Base-by-base conservation (phyloP, 2,888 invertebrate species). In the Tanaodytes sp. region DNA sequence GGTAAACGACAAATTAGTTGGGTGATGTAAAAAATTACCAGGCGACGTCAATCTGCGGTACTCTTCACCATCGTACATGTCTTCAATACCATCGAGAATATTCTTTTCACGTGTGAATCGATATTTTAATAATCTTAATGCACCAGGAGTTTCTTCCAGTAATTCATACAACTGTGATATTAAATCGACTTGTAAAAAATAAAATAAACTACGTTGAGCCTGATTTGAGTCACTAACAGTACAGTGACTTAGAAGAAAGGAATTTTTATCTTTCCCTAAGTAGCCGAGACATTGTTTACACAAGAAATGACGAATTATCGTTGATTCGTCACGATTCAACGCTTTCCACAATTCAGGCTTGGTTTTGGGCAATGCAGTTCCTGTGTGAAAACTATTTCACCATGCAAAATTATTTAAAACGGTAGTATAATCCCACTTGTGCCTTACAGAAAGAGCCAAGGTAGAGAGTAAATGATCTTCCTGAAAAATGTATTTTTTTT, bases 51-150 rank as follows among this genome's bases (percentile, higher is more conserved):
- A 15, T n/a, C 30, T 14, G 2, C 36, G 42, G 19, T 54, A 54
- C n/a, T 54, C 54, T 20, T 54, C 23, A 33, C 43, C 43, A 43
- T 54, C 54, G n/a, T 33, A 54, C 2, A 54, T 43, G 14, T 51
- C 40, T 51, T 39, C 40, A 8, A 51, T 40, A n/a, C 9, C 30
- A 30, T n/a, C n/a, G n/a, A n/a, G n/a, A n/a, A n/a, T n/a, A n/a
- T n/a, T n/a, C n/a, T 42, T 52, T 19, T 52, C 31, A 1, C 52
- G 52, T 42, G 42, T 52, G 19, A 52, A 42, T 3, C 40, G 40
- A 14, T 52, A 52, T 5, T 52, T 16, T 8, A 42, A 12, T 14
- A 52, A 11, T 14, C n/a, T n/a, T 5, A 6, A 0, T 0, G 42
- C 11, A 9, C 27, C 14, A 1, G 52, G 42, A 4, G 14, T 52